Evolutionary conservation across 1,140 invertebrate species (phyloP).

Genomic region (Chlorops oryzae): DNA sequence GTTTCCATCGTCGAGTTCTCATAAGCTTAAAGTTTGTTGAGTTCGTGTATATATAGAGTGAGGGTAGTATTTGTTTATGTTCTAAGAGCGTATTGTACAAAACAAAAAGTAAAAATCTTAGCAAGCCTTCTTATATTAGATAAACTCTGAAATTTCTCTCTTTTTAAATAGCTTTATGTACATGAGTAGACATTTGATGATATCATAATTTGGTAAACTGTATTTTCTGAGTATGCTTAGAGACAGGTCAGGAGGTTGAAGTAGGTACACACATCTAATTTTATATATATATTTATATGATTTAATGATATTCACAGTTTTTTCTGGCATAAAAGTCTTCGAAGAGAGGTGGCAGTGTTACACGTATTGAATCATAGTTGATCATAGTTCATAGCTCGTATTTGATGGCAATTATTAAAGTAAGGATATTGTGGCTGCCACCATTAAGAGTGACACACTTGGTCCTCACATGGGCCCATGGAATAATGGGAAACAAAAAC

Average conservation of each 20-base stretch:
- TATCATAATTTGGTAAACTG: neutral
- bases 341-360: no score
- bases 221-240: slow-evolving; percentile 6
- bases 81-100: no score
- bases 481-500: no score
- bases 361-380: no score
- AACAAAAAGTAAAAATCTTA: no score
- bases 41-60: neutral
- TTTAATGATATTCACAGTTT: neutral
- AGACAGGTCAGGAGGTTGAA: slow-evolving; percentile 35
- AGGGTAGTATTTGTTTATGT: slow-evolving; percentile 3
- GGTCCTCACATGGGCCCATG: no score
- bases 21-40: neutral
- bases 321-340: no score
- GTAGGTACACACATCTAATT: slow-evolving; percentile 42
- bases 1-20: neutral
- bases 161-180: slow-evolving; percentile 5
- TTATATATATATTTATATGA: neutral
- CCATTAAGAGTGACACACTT: no score
- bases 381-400: no score
- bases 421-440: no score
- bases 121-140: no score
- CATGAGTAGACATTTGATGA: neutral
- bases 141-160: neutral
- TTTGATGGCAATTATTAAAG: no score